Percentiles rank a stretch among this genome's conserved stretches.
These are phyloP conservation scores for Drosophila tanythrix DNA, from an alignment of 2,888 invertebrate species.

Conservation along the genomic window DNA sequence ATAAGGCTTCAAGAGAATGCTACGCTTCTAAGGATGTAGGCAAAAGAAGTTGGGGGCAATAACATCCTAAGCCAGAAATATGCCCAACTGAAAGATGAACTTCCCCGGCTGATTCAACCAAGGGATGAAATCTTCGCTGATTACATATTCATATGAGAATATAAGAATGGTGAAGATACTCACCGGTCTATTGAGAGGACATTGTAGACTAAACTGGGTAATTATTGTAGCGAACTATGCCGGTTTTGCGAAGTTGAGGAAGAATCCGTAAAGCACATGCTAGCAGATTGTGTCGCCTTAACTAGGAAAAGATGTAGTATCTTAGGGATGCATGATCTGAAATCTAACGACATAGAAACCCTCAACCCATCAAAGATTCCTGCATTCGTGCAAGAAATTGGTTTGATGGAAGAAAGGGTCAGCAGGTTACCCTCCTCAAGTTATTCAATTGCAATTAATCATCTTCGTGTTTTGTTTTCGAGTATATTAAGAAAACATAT, in stretches of 20 bases:
- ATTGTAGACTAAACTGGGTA: neutral
- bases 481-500: neutral
- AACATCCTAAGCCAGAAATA: neutral
- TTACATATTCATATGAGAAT: neutral
- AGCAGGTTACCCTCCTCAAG: neutral
- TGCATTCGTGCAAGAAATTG: neutral
- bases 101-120: neutral
- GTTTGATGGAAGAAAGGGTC: neutral
- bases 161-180: too few species aligned
- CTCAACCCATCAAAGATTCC: neutral
- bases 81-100: too few species aligned
- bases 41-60: neutral
- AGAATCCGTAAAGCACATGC: neutral
- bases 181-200: neutral
- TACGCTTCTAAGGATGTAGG: neutral
- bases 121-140: neutral
- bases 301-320: neutral
- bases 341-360: neutral
- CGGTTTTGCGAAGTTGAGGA: neutral
- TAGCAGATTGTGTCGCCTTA: neutral
- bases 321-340: neutral
- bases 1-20: neutral
- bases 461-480: neutral
- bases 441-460: neutral
- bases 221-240: neutral